phyloP scores from a whole-genome alignment of 2,797 vertebrate species.

The Channallabes apus region DNA sequence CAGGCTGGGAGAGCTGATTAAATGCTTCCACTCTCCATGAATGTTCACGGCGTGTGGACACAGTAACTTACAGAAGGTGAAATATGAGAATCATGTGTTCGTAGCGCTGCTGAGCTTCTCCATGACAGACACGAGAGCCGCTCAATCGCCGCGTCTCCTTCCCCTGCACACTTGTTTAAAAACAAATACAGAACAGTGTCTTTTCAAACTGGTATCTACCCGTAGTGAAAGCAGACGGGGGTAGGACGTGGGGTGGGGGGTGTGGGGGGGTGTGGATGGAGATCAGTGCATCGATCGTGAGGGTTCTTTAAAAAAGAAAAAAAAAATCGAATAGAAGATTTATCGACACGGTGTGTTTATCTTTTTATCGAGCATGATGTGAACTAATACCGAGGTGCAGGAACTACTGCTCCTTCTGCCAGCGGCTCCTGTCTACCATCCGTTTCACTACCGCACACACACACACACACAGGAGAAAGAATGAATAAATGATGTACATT shows the following conservation, averaged over 20 bases:
- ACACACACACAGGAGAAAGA: neutral
- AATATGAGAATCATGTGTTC: slow-evolving; percentile 14
- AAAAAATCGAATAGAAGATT: too few species aligned
- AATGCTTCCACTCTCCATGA: slow-evolving; percentile 22
- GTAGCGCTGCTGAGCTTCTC: neutral
- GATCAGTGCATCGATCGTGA: neutral
- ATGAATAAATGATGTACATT: neutral
- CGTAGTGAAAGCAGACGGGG: neutral
- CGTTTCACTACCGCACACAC: neutral
- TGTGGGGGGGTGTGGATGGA: neutral
- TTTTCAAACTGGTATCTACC: neutral
- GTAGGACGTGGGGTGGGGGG: neutral
- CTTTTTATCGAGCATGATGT: neutral
- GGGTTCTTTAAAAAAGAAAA: neutral
- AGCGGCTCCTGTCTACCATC: neutral
- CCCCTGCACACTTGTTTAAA: neutral
- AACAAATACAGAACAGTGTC: neutral
- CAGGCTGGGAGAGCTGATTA: slow-evolving; percentile 16
- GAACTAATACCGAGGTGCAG: neutral
- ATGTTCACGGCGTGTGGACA: slow-evolving; percentile 5
- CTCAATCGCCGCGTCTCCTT: neutral
- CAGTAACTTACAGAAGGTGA: slow-evolving; percentile 17
- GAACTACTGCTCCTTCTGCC: neutral
- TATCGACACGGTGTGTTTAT: neutral
- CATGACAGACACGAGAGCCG: neutral